phyloP scores from a whole-genome alignment of 2,113 vertebrate genomes.

The Muscicapa adusta region DNA sequence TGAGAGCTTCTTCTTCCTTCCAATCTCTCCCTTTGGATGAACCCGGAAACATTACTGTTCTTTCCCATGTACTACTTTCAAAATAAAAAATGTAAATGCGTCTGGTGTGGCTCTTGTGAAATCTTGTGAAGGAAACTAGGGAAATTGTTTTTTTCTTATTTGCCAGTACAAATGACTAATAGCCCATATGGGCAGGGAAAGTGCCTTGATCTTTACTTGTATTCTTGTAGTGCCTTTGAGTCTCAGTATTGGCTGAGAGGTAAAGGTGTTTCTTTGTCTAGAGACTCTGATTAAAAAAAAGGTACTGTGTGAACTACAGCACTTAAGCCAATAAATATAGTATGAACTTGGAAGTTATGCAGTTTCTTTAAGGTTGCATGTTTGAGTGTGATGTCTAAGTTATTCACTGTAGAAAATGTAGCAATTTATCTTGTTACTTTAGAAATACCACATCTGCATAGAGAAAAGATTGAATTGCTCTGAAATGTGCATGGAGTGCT shows the following conservation, averaged over 20 bases:
- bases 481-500: not conserved
- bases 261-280: not conserved
- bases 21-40: not conserved
- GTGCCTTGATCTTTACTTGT: not conserved
- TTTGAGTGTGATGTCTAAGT: not conserved
- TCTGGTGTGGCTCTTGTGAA: not conserved
- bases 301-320: not conserved
- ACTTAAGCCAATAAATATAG: not conserved
- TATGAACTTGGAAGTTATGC: not conserved
- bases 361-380: not conserved
- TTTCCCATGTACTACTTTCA: not conserved
- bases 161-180: fast-evolving
- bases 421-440: not conserved
- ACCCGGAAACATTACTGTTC: not conserved
- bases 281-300: not conserved
- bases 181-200: not conserved
- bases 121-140: not conserved
- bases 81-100: not conserved
- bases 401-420: not conserved
- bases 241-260: not conserved
- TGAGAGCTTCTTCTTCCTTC: not conserved
- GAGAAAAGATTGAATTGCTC: not conserved
- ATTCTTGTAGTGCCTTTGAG: not conserved
- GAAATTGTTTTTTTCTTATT: not conserved
- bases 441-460: not conserved